Evolutionary conservation across 35 echinoderm and acorn worm genomes (phyloP).

Genomic region (Lytechinus variegatus): DNA sequence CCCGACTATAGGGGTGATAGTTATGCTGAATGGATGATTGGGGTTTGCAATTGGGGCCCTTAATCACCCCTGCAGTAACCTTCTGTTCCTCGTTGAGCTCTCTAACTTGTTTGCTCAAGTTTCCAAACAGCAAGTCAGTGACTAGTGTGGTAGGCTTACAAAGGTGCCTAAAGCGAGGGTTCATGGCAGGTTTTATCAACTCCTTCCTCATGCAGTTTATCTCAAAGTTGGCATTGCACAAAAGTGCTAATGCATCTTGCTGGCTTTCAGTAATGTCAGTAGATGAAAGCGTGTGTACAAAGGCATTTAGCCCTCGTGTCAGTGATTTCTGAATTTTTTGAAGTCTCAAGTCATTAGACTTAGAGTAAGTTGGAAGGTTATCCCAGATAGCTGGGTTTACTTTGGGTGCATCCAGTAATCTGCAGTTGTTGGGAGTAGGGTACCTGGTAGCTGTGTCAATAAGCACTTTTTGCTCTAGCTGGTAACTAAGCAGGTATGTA

Average conservation of each 20-base stretch:
- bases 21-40: too few relatives aligned
- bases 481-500: not conserved
- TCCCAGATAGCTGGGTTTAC: too few relatives aligned
- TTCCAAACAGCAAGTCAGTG: too few relatives aligned
- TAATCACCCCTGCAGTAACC: too few relatives aligned
- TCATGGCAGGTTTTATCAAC: conserved; percentile 33
- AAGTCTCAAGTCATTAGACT: too few relatives aligned
- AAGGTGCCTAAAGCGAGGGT: not conserved
- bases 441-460: conserved; percentile 36
- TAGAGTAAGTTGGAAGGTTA: too few relatives aligned
- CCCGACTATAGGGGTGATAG: too few relatives aligned
- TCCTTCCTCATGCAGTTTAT: conserved; percentile 46
- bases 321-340: too few relatives aligned
- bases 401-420: conserved; percentile 48
- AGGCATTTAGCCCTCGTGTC: too few relatives aligned
- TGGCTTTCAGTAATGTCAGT: not conserved
- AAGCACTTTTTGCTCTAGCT: conserved; percentile 32
- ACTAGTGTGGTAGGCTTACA: conserved; percentile 36
- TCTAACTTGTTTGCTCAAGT: too few relatives aligned
- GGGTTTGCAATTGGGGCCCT: too few relatives aligned
- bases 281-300: not conserved
- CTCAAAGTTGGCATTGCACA: conserved; percentile 54
- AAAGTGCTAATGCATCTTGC: conserved; percentile 29
- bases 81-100: too few relatives aligned
- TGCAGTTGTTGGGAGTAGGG: conserved; percentile 43